Percentiles rank a stretch among this genome's conserved stretches.
phyloP scores from a whole-genome alignment of 2,113 vertebrate genomes.

The Ellobius talpinus region DNA sequence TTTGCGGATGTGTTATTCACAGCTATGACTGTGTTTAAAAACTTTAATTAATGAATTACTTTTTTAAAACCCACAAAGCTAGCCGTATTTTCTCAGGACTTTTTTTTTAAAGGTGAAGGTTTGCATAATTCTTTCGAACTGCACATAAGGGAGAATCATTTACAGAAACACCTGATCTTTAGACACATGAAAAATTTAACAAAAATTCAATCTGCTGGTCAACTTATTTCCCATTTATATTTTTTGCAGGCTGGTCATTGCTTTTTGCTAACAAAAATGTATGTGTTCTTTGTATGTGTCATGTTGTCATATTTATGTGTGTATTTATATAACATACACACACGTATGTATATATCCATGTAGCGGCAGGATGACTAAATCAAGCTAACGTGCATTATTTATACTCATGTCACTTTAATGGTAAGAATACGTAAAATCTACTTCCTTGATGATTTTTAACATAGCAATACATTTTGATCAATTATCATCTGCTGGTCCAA shows the following conservation, averaged over 20 bases:
- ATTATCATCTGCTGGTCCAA: neutral
- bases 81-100: constrained; percentile 5
- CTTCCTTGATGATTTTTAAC: neutral
- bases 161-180: neutral
- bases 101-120: neutral
- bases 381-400: neutral
- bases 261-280: neutral
- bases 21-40: constrained; percentile 24
- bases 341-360: neutral
- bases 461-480: neutral
- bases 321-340: neutral
- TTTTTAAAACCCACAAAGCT: neutral
- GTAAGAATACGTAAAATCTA: neutral
- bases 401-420: neutral
- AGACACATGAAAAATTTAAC: neutral
- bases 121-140: constrained; percentile 46
- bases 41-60: neutral
- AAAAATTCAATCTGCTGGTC: neutral
- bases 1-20: constrained; percentile 65
- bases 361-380: neutral
- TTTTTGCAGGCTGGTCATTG: neutral
- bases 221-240: neutral
- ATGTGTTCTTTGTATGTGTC: neutral
- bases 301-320: neutral
- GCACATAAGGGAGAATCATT: constrained; percentile 40